These are phyloP conservation scores for Symphodus melops DNA, from an alignment of 2,113 vertebrate species.

Conservation along the genomic window DNA sequence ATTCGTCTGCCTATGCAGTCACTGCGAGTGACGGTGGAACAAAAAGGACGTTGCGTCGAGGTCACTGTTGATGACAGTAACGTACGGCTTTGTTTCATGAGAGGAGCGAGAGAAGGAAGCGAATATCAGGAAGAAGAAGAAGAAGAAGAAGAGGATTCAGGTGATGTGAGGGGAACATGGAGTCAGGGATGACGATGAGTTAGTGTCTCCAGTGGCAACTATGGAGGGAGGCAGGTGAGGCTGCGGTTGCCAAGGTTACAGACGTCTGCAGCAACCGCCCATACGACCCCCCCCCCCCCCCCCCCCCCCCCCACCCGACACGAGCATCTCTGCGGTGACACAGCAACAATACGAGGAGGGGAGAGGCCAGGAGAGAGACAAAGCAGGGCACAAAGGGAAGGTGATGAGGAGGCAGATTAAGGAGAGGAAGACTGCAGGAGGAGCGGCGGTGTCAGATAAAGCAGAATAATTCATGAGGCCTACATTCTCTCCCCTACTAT, in stretches of 20 bases:
- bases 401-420: constrained; percentile 51
- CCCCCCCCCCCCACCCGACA: constrained; percentile 49
- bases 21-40: not conserved
- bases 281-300: constrained; percentile 54
- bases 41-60: not conserved
- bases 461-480: constrained; percentile 79
- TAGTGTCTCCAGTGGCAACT: constrained; percentile 14
- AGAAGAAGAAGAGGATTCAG: not conserved
- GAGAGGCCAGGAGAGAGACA: constrained; percentile 39
- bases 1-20: not conserved
- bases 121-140: no score
- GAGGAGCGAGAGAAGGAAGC: not conserved
- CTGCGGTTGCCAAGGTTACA: constrained; percentile 73
- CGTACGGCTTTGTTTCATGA: not conserved
- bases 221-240: constrained; percentile 58
- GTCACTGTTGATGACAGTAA: not conserved
- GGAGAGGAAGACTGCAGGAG: constrained; percentile 42
- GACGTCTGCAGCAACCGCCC: constrained; percentile 61
- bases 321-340: constrained; percentile 59
- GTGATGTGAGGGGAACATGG: not conserved
- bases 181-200: not conserved
- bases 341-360: constrained; percentile 55
- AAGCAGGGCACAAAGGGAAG: constrained; percentile 21
- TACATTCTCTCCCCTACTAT: constrained; percentile 62
- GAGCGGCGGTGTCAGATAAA: constrained; percentile 59